Percentiles rank a stretch among this genome's conserved stretches.
Conservation (phyloP, 2,888 invertebrate genomes). For the Epirrhoe alternata region DNA sequence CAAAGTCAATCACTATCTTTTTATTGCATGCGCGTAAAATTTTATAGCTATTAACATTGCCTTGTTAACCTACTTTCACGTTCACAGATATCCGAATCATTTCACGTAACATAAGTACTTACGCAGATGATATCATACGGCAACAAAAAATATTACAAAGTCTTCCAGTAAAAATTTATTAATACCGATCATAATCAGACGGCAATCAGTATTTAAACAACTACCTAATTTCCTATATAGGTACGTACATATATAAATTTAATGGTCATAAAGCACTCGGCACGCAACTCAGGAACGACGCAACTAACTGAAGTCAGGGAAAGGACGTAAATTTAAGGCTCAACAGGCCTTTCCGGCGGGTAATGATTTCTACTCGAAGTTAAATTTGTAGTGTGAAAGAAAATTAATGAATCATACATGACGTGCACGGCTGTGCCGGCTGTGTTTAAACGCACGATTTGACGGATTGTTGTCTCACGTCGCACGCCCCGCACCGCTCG, state of each 20-base stretch:
- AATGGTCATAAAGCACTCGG: slow-evolving; percentile 70
- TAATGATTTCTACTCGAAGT: slow-evolving; percentile 78
- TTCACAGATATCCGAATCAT: slow-evolving; percentile 40
- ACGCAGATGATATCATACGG: slow-evolving; percentile 36
- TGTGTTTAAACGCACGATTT: slow-evolving; percentile 39
- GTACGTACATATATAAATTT: slow-evolving; percentile 70
- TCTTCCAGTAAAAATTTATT: slow-evolving; percentile 60
- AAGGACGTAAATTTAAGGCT: slow-evolving; percentile 78
- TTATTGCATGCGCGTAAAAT: slow-evolving; percentile 45
- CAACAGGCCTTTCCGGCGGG: slow-evolving; percentile 80
- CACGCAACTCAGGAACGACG: slow-evolving; percentile 81
- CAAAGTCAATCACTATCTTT: slow-evolving; percentile 45
- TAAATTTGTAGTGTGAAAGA: slow-evolving; percentile 79
- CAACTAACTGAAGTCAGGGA: slow-evolving; percentile 70
- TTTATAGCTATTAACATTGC: slow-evolving; percentile 43
- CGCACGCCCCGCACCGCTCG: slow-evolving; percentile 7
- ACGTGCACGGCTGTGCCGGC: slow-evolving; percentile 44
- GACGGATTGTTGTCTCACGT: slow-evolving; percentile 32
- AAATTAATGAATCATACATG: slow-evolving; percentile 81
- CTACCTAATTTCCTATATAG: slow-evolving; percentile 79
- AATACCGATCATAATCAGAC: slow-evolving; percentile 67
- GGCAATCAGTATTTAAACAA: slow-evolving; percentile 75
- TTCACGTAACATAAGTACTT: slow-evolving; percentile 27
- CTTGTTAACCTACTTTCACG: slow-evolving; percentile 46
- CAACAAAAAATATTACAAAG: slow-evolving; percentile 38